Conservation (phyloP, 2,113 vertebrate genomes). For the Apodemus sylvaticus region DNA sequence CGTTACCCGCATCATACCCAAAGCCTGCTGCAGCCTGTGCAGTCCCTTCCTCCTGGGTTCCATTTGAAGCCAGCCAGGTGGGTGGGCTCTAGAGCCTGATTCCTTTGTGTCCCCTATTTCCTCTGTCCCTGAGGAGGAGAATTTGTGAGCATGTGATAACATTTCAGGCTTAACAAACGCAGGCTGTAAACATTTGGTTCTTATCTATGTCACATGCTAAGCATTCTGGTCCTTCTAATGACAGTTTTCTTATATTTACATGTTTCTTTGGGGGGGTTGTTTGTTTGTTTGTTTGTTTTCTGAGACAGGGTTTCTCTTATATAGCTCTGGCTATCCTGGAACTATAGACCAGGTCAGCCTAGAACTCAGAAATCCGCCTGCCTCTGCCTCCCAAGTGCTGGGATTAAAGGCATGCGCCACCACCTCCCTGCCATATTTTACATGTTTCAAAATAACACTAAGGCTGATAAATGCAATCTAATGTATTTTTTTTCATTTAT, state of each 20-base stretch:
- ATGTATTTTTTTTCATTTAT: neutral
- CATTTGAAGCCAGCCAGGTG: no score
- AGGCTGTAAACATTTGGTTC: neutral
- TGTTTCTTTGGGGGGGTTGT: no score
- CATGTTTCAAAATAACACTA: slow-evolving; percentile 10
- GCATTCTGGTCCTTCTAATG: slow-evolving; percentile 42
- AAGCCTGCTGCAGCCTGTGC: neutral
- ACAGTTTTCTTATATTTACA: neutral
- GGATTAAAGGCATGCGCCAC: no score
- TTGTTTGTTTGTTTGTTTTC: no score
- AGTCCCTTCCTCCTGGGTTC: neutral
- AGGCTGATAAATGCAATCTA: neutral
- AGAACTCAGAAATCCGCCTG: no score
- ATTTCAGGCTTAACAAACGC: neutral
- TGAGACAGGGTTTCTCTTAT: no score
- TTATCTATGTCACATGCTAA: neutral
- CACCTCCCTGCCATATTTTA: no score
- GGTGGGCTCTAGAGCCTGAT: neutral
- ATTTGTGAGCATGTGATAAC: neutral
- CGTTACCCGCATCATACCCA: neutral
- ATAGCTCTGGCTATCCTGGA: no score
- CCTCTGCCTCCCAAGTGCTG: no score
- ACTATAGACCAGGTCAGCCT: no score
- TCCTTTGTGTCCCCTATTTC: neutral
- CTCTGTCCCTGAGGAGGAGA: neutral